These are phyloP conservation scores for Lepidonotus clava DNA, from an alignment of 2,888 invertebrate species.

Conservation along the genomic window DNA sequence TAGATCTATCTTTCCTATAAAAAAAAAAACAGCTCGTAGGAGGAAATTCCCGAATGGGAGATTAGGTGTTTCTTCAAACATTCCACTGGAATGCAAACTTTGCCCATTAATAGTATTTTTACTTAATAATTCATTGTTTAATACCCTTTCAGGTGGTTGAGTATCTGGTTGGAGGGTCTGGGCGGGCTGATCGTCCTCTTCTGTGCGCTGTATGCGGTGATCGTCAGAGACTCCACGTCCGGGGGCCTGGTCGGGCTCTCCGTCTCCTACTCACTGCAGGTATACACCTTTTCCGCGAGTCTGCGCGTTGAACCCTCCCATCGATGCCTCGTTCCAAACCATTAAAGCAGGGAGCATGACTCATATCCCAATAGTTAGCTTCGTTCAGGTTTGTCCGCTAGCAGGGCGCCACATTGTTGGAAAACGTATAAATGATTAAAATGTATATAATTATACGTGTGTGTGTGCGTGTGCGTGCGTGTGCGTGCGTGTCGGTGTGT, in stretches of 20 bases:
- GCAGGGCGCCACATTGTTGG: not conserved
- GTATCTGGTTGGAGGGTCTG: slow-evolving; percentile 94
- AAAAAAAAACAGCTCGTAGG: too few relatives aligned
- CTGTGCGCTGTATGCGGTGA: slow-evolving; percentile 92
- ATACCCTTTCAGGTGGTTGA: slow-evolving; percentile 87
- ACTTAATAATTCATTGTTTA: not conserved
- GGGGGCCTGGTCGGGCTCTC: slow-evolving; percentile 84
- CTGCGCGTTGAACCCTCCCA: too few relatives aligned
- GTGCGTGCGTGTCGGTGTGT: too few relatives aligned
- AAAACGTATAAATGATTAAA: not conserved
- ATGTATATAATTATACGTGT: not conserved
- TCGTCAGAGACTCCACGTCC: slow-evolving; percentile 84
- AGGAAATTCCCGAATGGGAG: too few relatives aligned
- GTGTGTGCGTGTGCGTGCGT: not conserved
- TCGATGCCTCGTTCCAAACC: too few relatives aligned
- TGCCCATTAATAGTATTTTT: too few relatives aligned
- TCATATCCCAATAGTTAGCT: too few relatives aligned
- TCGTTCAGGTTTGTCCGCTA: too few relatives aligned
- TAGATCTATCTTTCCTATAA: too few relatives aligned
- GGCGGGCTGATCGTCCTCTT: slow-evolving; percentile 96
- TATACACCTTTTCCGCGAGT: slow-evolving; percentile 59
- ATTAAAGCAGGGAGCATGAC: too few relatives aligned
- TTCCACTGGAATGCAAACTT: too few relatives aligned
- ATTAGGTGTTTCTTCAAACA: too few relatives aligned
- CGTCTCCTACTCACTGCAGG: slow-evolving; percentile 79